Evolutionary conservation across 2,888 invertebrate genomes (phyloP).

Genomic region (Spilarctia lutea): DNA sequence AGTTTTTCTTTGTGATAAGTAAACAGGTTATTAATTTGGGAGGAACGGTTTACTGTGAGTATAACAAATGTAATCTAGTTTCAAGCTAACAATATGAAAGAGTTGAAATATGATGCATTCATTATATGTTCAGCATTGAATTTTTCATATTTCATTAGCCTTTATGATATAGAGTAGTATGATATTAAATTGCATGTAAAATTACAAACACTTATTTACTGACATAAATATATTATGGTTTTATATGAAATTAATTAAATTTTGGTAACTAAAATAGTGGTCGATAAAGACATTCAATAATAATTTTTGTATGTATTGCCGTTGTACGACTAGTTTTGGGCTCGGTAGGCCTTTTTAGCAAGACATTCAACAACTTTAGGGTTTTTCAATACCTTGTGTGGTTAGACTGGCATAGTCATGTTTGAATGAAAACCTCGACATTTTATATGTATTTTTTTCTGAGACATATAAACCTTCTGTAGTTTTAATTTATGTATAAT

Average conservation of each 20-base stretch:
- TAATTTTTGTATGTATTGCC: background rate
- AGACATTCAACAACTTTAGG: background rate
- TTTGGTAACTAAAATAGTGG: background rate
- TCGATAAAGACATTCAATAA: too few species aligned
- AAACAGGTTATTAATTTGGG: too few species aligned
- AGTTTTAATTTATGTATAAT: too few species aligned
- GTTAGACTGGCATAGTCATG: too few species aligned
- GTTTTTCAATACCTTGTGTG: too few species aligned
- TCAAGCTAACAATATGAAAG: background rate
- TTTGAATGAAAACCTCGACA: too few species aligned
- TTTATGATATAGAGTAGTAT: background rate
- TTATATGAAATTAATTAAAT: background rate
- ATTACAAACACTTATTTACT: background rate
- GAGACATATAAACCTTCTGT: too few species aligned
- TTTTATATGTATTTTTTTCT: too few species aligned
- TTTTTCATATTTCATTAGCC: slow-evolving; percentile 14
- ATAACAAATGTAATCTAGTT: background rate
- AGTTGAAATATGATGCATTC: background rate
- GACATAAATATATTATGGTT: background rate
- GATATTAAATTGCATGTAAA: slow-evolving; percentile 7
- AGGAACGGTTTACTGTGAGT: background rate
- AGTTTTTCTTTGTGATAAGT: background rate
- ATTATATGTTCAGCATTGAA: slow-evolving; percentile 2
- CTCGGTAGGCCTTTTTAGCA: background rate
- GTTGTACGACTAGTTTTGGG: background rate